phyloP scores from a whole-genome alignment of 2,113 vertebrate species.

The Colaptes auratus region DNA sequence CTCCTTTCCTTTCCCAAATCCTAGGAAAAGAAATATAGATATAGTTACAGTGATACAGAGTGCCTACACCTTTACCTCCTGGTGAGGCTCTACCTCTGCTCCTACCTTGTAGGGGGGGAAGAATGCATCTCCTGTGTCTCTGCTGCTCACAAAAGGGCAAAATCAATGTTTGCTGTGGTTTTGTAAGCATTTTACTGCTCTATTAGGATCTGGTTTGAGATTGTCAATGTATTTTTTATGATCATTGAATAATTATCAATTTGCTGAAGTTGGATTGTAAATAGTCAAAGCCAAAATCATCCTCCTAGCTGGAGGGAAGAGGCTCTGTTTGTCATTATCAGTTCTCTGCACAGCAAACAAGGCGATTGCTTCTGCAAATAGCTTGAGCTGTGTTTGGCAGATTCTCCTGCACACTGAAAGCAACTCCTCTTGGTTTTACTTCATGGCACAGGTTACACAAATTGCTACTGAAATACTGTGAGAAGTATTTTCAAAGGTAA shows the following conservation, averaged over 20 bases:
- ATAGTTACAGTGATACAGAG: not conserved
- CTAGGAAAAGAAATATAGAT: not conserved
- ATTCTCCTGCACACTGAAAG: rapidly evolving
- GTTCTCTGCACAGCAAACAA: not conserved
- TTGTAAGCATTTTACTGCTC: not conserved
- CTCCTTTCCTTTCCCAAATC: rapidly evolving
- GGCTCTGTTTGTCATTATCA: slow-evolving; percentile 11
- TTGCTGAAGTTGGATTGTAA: not conserved
- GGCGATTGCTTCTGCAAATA: not conserved
- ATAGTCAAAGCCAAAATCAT: not conserved
- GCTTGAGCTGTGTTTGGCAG: not conserved
- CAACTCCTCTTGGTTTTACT: slow-evolving; percentile 7
- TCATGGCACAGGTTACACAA: not conserved
- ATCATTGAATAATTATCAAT: not conserved
- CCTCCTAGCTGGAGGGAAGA: not conserved
- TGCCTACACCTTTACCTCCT: slow-evolving; percentile 42
- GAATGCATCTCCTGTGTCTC: not conserved
- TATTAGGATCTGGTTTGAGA: not conserved
- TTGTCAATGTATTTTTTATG: slow-evolving; percentile 14
- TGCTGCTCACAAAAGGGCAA: not conserved
- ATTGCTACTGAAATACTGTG: not conserved
- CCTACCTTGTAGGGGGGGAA: not conserved
- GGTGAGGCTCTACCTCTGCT: slow-evolving; percentile 10
- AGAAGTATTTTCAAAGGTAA: not conserved
- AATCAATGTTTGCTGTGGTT: not conserved